These are phyloP conservation scores for Chaitophorus viminalis DNA, from an alignment of 2,888 invertebrate genomes.

Conservation along the genomic window DNA sequence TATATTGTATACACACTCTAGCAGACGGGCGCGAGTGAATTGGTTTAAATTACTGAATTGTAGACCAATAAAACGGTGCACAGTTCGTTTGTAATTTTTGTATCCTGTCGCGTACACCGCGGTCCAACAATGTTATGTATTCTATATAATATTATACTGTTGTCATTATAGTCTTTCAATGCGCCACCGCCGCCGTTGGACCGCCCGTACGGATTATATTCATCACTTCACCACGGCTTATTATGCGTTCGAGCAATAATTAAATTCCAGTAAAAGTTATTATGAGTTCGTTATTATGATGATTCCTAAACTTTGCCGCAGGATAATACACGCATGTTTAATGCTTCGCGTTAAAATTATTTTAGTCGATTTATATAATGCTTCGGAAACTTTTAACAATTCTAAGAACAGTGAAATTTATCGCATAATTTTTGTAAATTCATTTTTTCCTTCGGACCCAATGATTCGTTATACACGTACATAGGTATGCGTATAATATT, in stretches of 20 bases:
- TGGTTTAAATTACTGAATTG: not conserved
- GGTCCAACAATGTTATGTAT: no score
- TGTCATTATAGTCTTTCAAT: not conserved
- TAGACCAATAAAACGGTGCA: not conserved
- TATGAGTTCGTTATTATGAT: not conserved
- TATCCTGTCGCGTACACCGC: not conserved
- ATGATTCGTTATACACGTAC: no score
- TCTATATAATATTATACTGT: not conserved
- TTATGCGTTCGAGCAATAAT: not conserved
- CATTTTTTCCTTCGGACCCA: no score
- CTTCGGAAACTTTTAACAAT: no score
- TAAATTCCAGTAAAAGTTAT: not conserved
- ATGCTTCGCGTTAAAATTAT: no score
- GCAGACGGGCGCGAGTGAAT: not conserved
- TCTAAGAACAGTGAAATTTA: no score
- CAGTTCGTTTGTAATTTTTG: not conserved
- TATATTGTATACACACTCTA: not conserved
- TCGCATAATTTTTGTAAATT: no score
- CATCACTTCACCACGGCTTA: not conserved
- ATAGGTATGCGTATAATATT: no score
- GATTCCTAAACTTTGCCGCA: no score
- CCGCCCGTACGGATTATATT: not conserved
- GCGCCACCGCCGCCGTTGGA: not conserved
- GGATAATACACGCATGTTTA: no score
- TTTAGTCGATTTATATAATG: no score